phyloP scores from a whole-genome alignment of 2,113 vertebrate species.

The Gymnarchus niloticus region DNA sequence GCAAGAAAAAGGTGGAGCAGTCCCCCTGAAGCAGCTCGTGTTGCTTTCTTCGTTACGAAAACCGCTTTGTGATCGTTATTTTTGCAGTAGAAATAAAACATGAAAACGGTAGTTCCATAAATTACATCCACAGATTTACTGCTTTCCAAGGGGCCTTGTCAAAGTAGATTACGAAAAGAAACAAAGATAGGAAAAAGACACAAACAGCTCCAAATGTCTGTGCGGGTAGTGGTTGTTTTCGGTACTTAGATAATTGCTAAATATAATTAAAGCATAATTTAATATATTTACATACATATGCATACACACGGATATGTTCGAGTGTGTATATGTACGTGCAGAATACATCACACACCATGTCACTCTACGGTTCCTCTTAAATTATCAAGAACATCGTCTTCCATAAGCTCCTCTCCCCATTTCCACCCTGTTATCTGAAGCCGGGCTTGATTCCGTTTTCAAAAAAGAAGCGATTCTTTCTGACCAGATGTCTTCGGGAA shows the following conservation, averaged over 20 bases:
- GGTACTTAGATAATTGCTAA: conserved; percentile 69
- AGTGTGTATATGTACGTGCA: conserved; percentile 65
- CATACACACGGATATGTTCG: conserved; percentile 58
- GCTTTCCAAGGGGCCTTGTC: conserved; percentile 62
- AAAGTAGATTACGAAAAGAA: conserved; percentile 43
- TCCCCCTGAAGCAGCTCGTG: conserved; percentile 25
- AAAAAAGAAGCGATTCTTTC: conserved; percentile 7
- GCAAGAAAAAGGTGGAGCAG: conserved; percentile 32
- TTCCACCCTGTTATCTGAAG: conserved; percentile 4
- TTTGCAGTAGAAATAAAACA: neutral
- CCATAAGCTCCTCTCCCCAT: conserved; percentile 17
- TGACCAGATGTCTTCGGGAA: neutral
- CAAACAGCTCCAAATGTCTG: conserved; percentile 56
- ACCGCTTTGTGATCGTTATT: conserved; percentile 1
- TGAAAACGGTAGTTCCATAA: conserved; percentile 48
- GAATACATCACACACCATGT: conserved; percentile 64
- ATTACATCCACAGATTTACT: conserved; percentile 55
- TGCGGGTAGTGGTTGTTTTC: conserved; percentile 72
- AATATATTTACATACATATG: conserved; percentile 65
- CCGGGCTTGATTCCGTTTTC: neutral
- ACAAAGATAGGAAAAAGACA: conserved; percentile 51
- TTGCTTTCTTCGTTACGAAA: conserved; percentile 49
- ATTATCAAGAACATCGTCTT: conserved; percentile 23
- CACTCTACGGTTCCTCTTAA: conserved; percentile 36
- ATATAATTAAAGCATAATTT: conserved; percentile 64